Evolutionary conservation across 2,113 vertebrate species (phyloP).

Genomic region (Melanerpes formicivorus): DNA sequence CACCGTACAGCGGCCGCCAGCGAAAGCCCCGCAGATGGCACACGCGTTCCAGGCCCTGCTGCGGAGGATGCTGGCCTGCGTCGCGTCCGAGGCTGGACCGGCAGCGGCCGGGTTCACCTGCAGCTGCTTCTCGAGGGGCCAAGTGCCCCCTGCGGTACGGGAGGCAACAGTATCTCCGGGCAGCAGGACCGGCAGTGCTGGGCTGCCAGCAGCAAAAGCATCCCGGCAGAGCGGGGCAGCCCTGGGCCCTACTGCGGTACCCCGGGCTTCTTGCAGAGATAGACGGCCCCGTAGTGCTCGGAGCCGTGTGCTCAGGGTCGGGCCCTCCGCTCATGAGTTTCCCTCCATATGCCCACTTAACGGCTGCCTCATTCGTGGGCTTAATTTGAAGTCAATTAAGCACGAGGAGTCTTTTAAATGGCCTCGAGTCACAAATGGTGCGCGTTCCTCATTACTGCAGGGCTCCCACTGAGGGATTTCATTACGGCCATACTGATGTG

Average conservation of each 20-base stretch:
- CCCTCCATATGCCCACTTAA: rapidly evolving
- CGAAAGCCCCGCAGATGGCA: background rate
- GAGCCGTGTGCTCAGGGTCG: background rate
- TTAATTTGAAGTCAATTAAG: background rate
- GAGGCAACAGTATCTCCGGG: no score
- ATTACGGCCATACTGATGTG: background rate
- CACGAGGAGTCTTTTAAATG: background rate
- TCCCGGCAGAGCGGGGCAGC: background rate
- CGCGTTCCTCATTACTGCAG: background rate
- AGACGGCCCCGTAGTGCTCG: background rate
- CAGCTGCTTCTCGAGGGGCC: background rate
- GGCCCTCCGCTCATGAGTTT: rapidly evolving
- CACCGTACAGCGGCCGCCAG: no score
- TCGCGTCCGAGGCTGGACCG: no score
- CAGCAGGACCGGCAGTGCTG: background rate
- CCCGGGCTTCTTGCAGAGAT: rapidly evolving
- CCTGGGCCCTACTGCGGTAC: background rate
- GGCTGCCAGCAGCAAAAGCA: no score
- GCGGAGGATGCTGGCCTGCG: background rate
- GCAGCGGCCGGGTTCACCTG: background rate
- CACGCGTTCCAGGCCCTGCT: background rate
- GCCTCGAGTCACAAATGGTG: background rate
- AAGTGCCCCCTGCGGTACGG: no score
- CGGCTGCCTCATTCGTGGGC: background rate
- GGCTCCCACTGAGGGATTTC: background rate